Evolutionary conservation across 2,888 invertebrate genomes (phyloP).

Genomic region (Amphipyra berbera): DNA sequence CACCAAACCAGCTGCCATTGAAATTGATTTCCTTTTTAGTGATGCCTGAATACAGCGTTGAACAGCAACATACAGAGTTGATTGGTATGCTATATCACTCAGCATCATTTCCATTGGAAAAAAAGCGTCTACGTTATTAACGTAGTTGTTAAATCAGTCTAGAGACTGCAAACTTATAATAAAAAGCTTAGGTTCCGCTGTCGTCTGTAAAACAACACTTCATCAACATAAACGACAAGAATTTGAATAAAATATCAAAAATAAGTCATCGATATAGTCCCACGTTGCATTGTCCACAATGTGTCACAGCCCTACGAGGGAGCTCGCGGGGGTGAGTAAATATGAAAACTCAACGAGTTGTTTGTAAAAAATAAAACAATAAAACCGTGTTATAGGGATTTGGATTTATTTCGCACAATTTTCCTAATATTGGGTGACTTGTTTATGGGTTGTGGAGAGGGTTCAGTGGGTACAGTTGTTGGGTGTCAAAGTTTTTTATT

Average conservation of each 20-base stretch:
- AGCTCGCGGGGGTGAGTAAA: constrained; percentile 47
- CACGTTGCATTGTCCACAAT: constrained; percentile 3
- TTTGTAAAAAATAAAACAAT: constrained; percentile 64
- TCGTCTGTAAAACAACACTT: no score
- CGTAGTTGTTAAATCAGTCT: no score
- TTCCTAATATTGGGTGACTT: constrained; percentile 52
- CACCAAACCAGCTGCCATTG: no score
- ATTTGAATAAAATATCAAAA: constrained; percentile 4
- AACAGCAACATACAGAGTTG: no score
- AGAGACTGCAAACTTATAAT: no score
- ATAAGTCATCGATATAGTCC: constrained; percentile 18
- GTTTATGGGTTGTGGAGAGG: constrained; percentile 44
- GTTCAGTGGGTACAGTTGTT: constrained; percentile 11
- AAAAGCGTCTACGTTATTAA: no score
- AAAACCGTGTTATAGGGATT: constrained; percentile 56
- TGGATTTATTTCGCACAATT: constrained; percentile 59
- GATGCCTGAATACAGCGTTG: no score
- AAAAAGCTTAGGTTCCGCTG: no score
- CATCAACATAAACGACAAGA: no score
- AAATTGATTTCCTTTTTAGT: no score
- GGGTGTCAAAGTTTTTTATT: constrained; percentile 20
- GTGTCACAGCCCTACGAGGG: constrained; percentile 30
- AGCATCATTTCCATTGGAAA: no score
- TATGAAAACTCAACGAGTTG: constrained; percentile 63
- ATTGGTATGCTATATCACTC: no score